Evolutionary conservation across 2,113 vertebrate species (phyloP).

Genomic region (Balaeniceps rex): DNA sequence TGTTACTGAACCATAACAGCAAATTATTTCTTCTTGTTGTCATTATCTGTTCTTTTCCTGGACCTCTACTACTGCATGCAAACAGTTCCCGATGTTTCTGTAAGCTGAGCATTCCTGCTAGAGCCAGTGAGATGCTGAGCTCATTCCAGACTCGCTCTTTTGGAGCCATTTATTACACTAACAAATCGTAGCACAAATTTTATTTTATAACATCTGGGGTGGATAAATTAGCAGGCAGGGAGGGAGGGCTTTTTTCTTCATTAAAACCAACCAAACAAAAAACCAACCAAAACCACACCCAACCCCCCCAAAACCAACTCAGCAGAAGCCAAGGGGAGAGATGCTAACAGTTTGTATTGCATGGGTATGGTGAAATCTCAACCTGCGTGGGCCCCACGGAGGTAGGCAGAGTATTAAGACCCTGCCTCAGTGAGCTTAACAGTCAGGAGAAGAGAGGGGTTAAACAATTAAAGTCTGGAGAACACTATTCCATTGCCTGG

Average conservation of each 20-base stretch:
- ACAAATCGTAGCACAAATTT: not conserved
- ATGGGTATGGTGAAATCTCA: not conserved
- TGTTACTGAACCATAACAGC: not conserved
- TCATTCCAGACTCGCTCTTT: not conserved
- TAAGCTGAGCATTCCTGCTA: not conserved
- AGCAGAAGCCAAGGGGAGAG: not conserved
- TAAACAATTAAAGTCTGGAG: not conserved
- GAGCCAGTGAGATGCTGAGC: not conserved
- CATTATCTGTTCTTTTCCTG: not conserved
- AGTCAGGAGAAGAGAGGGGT: not conserved
- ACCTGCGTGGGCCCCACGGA: rapidly evolving
- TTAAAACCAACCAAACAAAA: not conserved
- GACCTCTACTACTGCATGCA: not conserved
- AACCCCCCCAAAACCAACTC: not conserved
- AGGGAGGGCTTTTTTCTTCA: not conserved
- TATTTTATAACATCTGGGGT: not conserved
- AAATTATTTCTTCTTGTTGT: not conserved
- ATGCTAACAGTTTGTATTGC: not conserved
- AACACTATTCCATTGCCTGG: not conserved
- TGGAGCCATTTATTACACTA: not conserved
- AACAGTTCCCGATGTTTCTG: not conserved
- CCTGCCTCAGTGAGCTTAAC: not conserved
- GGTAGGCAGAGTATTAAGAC: not conserved
- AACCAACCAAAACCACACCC: not conserved
- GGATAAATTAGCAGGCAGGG: not conserved